Conservation (phyloP, 2,797 vertebrate genomes). For the Phoeniculus purpureus region DNA sequence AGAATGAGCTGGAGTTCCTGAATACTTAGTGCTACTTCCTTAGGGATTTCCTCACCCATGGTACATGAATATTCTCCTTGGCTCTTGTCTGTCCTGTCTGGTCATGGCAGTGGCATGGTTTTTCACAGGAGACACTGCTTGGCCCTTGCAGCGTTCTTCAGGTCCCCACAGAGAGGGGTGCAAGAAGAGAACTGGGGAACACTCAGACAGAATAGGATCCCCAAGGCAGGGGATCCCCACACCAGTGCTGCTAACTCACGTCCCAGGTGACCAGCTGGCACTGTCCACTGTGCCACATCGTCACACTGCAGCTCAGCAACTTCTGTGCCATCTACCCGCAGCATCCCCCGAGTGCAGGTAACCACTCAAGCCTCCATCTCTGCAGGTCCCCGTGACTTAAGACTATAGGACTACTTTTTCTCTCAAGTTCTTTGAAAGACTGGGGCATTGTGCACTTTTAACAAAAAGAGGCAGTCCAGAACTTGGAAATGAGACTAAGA, state of each 20-base stretch:
- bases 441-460: background rate
- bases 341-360: background rate
- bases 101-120: fast-evolving
- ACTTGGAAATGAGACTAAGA: background rate
- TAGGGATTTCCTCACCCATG: background rate
- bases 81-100: background rate
- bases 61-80: background rate
- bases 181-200: background rate
- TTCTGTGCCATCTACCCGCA: background rate
- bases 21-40: background rate
- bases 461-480: background rate
- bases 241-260: fast-evolving
- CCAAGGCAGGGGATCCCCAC: no score
- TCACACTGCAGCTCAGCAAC: background rate
- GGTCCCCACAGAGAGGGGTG: background rate
- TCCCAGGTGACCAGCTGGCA: background rate
- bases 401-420: background rate
- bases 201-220: background rate
- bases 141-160: background rate
- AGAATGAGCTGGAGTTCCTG: background rate
- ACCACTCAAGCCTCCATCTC: background rate
- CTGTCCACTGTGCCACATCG: background rate
- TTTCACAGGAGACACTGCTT: fast-evolving
- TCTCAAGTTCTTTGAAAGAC: background rate
- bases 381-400: background rate